Evolutionary conservation across 2,113 vertebrate genomes (phyloP).

Genomic region (Jaculus jaculus): DNA sequence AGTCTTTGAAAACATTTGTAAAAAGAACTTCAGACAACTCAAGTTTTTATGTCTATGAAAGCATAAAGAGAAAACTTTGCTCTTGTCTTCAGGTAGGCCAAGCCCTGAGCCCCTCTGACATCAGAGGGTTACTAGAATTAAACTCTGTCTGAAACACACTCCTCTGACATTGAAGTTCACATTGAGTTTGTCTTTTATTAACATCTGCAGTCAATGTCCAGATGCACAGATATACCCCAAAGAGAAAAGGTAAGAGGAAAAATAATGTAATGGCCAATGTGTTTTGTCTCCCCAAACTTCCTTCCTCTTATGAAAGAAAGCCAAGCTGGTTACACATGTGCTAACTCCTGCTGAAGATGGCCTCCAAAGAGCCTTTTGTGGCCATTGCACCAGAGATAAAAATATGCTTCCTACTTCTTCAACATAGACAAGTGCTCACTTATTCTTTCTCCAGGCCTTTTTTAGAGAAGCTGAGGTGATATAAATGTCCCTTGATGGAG

Average conservation of each 20-base stretch:
- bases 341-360: slow-evolving; percentile 15
- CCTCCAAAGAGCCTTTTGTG: slow-evolving; percentile 40
- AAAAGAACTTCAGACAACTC: slow-evolving; percentile 44
- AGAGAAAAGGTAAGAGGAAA: not conserved
- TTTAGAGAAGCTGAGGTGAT: slow-evolving; percentile 64
- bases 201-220: slow-evolving; percentile 29
- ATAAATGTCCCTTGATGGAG: slow-evolving; percentile 46
- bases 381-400: slow-evolving; percentile 59
- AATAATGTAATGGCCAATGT: not conserved
- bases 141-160: not conserved
- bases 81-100: slow-evolving; percentile 33
- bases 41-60: slow-evolving; percentile 57
- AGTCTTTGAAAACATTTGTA: slow-evolving; percentile 61
- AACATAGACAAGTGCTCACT: slow-evolving; percentile 71
- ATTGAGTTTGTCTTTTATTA: slow-evolving; percentile 24
- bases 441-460: slow-evolving; percentile 44
- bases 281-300: slow-evolving; percentile 39
- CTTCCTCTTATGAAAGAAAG: slow-evolving; percentile 38
- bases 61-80: slow-evolving; percentile 14
- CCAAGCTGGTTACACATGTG: not conserved
- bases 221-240: not conserved
- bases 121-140: slow-evolving; percentile 40
- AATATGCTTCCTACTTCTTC: slow-evolving; percentile 61
- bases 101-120: slow-evolving; percentile 11
- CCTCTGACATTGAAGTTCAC: slow-evolving; percentile 13